Percentiles rank a stretch among this genome's conserved stretches.
phyloP scores from a whole-genome alignment of 2,888 invertebrate genomes.

The Gari tellinella region DNA sequence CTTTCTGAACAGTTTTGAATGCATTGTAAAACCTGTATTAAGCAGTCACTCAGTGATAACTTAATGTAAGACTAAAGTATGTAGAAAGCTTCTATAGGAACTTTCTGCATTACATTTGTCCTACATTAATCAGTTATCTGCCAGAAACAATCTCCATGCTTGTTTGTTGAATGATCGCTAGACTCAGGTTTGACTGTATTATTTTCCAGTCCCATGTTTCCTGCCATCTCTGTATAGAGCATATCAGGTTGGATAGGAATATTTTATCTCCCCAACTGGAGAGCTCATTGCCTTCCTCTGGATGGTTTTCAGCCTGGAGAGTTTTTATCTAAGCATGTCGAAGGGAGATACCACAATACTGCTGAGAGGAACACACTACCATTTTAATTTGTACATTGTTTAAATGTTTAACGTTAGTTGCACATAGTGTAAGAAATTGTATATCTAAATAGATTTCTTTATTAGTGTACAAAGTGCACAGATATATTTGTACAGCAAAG shows the following conservation, averaged over 20 bases:
- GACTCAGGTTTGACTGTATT: no score
- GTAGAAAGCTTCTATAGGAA: no score
- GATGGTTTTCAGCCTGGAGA: not conserved
- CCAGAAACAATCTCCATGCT: no score
- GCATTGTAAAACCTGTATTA: no score
- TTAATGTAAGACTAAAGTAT: no score
- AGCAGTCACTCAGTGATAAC: no score
- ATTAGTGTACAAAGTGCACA: constrained; percentile 14
- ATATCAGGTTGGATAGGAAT: constrained; percentile 1
- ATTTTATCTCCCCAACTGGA: not conserved
- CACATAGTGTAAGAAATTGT: constrained; percentile 14
- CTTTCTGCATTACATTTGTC: no score
- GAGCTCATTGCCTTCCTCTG: not conserved
- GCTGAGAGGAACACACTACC: constrained; percentile 9
- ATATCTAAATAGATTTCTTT: constrained; percentile 3
- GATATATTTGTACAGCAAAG: not conserved
- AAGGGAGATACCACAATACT: constrained; percentile 9
- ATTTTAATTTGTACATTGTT: not conserved
- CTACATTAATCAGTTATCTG: no score
- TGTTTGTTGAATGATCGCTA: no score
- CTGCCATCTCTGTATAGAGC: constrained; percentile 10
- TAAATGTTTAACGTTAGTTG: constrained; percentile 3
- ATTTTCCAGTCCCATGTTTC: no score
- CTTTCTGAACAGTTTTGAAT: no score
- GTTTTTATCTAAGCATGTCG: not conserved